Evolutionary conservation across 2,888 invertebrate species (phyloP).

Genomic region (Acanthosoma haemorrhoidale): DNA sequence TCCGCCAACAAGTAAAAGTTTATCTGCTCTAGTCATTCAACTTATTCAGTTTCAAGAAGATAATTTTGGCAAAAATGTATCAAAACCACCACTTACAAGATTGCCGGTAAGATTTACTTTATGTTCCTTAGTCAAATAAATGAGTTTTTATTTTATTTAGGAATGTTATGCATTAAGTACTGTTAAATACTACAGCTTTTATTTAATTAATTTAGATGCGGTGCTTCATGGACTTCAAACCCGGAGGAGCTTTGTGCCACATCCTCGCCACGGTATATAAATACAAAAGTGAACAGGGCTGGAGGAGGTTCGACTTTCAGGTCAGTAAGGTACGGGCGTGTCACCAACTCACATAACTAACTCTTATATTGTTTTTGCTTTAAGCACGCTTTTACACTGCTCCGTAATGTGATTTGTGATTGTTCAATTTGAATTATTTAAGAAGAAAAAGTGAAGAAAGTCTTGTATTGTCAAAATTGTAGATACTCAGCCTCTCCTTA

Average conservation of each 20-base stretch:
- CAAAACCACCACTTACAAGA: constrained; percentile 80
- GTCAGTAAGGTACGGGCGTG: constrained; percentile 65
- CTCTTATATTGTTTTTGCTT: constrained; percentile 41
- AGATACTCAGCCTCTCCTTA: no score
- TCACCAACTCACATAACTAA: constrained; percentile 43
- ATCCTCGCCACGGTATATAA: constrained; percentile 90
- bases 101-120: constrained; percentile 62
- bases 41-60: constrained; percentile 95
- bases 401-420: background rate
- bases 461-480: no score
- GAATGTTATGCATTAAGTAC: background rate
- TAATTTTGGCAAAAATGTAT: constrained; percentile 86
- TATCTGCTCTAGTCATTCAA: constrained; percentile 78
- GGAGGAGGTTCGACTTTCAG: constrained; percentile 89
- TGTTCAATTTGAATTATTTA: no score
- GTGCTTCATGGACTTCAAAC: constrained; percentile 92
- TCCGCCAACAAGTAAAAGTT: constrained; percentile 87
- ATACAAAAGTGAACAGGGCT: constrained; percentile 93
- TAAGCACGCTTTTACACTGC: constrained; percentile 28
- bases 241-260: constrained; percentile 87
- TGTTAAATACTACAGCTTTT: constrained; percentile 14
- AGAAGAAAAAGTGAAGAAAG: no score
- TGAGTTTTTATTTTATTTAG: no score
- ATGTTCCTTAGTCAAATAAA: background rate
- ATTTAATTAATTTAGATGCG: constrained; percentile 68